These are phyloP conservation scores for Pseudococcus longispinus DNA, from an alignment of 2,888 invertebrate species.

Conservation along the genomic window DNA sequence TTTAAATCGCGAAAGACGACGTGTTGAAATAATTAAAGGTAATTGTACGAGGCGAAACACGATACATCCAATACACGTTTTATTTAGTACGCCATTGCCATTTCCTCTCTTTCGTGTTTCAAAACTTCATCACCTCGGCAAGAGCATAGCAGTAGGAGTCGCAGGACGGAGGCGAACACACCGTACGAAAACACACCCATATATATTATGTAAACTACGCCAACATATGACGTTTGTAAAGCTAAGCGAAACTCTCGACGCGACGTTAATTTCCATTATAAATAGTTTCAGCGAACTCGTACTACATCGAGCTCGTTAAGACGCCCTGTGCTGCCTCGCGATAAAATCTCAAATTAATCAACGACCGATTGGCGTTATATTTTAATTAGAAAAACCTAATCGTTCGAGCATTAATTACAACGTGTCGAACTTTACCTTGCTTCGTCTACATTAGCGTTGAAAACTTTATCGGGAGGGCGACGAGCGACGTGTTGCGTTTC, in stretches of 20 bases:
- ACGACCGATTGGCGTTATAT: constrained; percentile 35
- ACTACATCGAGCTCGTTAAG: neutral
- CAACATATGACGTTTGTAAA: neutral
- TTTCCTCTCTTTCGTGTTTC: neutral
- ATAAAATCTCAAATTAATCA: constrained; percentile 36
- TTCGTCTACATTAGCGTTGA: neutral
- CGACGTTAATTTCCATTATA: neutral
- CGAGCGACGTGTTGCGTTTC: neutral
- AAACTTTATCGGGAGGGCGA: neutral
- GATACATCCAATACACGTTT: neutral
- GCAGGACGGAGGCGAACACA: neutral
- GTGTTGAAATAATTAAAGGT: constrained; percentile 16
- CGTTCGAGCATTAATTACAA: constrained; percentile 31
- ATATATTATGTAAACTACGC: neutral
- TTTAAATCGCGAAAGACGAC: constrained; percentile 29
- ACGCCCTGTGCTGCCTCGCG: neutral
- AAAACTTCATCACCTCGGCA: neutral
- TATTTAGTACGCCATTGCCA: too few relatives aligned
- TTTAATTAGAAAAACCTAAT: constrained; percentile 35
- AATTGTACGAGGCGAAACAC: neutral
- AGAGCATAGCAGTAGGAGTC: neutral
- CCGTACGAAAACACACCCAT: neutral
- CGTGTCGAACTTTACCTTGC: neutral
- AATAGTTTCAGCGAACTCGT: neutral
- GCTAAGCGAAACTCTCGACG: neutral